Percentiles rank a stretch among this genome's conserved stretches.
Evolutionary conservation across 2,797 vertebrate genomes (phyloP).

Genomic region (Eulemur rubriventer): DNA sequence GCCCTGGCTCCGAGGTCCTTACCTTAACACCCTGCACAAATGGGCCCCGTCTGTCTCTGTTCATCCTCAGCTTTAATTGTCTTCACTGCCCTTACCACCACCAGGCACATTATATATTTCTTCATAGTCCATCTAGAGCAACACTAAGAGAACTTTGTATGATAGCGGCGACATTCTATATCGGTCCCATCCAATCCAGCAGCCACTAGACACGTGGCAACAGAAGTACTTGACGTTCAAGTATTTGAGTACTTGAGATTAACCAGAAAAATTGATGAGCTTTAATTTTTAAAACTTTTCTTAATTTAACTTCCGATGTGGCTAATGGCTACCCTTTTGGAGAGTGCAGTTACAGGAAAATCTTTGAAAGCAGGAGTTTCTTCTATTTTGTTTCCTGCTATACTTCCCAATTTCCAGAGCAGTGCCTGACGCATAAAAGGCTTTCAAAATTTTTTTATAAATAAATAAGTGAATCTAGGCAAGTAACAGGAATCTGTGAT

Average conservation of each 20-base stretch:
- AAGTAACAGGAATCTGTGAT: background rate
- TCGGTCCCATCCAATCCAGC: accelerated
- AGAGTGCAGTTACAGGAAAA: background rate
- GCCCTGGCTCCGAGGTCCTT: background rate
- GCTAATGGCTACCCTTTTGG: background rate
- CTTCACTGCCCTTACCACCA: background rate
- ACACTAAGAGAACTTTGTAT: background rate
- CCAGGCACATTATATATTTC: background rate
- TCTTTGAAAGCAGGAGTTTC: background rate
- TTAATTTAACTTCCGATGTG: background rate
- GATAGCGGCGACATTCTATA: accelerated
- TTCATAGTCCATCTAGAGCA: background rate
- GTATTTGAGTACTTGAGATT: background rate
- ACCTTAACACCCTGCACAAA: background rate
- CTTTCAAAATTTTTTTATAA: background rate
- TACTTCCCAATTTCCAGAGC: background rate
- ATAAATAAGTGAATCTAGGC: background rate
- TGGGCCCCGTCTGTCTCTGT: background rate
- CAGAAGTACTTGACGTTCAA: background rate
- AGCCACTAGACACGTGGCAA: background rate
- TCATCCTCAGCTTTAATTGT: background rate
- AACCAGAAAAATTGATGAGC: background rate
- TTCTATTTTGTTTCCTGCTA: background rate
- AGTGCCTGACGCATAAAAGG: background rate
- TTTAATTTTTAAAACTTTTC: background rate